Evolutionary conservation across 1,140 invertebrate species (phyloP), one percentile per base, ranked within the genome.

Genomic region (Drosophila chauvacae): DNA sequence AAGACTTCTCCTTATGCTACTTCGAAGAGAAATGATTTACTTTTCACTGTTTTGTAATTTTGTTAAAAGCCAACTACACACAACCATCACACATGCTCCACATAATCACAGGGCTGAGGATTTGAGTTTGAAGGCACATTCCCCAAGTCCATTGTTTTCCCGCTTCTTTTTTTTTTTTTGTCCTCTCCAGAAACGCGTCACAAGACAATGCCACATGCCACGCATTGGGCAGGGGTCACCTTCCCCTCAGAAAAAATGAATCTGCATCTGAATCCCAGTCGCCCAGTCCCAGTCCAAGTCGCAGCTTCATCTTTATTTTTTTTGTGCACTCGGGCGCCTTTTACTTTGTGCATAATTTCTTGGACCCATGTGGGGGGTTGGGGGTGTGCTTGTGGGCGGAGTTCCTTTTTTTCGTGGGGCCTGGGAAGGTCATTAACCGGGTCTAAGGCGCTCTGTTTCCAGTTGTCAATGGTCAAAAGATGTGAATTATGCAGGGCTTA

Each of bases 261-360:
- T 41, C 47, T 51, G 30, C 41, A 70, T 30, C 56, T 53, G 66
- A 59, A 51, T 60, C 37, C 51, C n/a, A 60, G 26, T 41, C 39
- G 48, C 39, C n/a, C n/a, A n/a, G 39, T 35, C n/a, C 61, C n/a
- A n/a, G 39, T 35, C n/a, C 61, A 39, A 44, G 35, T 51, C 47
- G 66, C 50, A 20, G 56, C 80, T 47, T 39, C 76, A 65, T 86
- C 79, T 86, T 81, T 6, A 13, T 45, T 44, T 44, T 86, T 87
- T 86, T 83, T 86, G 75, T 86, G 75, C 80, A 86, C 83, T 85
- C 59, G 69, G 80, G 81, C 77, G 77, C 59, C 81, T 84, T 82
- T 86, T 75, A 87, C 83, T 87, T 87, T 82, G 66, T 70, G 84
- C 84, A 87, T 87, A 88, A 87, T 87, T 88, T 83, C 84, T 88